Base-by-base conservation (phyloP, 2,888 invertebrate genomes). In the Apamea sordens region DNA sequence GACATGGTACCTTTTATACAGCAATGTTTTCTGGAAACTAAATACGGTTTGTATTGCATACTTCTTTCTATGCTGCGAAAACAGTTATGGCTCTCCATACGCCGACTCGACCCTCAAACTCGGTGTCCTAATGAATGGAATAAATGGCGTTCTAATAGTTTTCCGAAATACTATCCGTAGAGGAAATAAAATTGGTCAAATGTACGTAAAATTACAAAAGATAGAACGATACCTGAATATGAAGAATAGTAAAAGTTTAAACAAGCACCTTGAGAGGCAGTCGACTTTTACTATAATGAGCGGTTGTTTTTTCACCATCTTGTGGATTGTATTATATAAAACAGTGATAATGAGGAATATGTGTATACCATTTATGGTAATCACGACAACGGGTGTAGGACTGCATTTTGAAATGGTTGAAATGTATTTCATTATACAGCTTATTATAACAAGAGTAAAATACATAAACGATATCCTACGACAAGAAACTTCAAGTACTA, bases 191-290 rank as follows among this genome's bases (percentile, higher is more conserved):
- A 88, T 89, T 75, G 91, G 93, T 71, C 90, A 93, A 81, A 84
- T 95, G 11, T 95, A 93, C 76, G 94, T 95, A 0, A 95, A 94
- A 74, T 83, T 95, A 53, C 95, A 95, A 83, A 94, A 90, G 87
- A 90, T 95, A 50, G 94, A 95, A 77, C 90, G 93, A 18, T 83
- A 81, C 41, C 73, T 95, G 3, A 90, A 91, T 72, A 91, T 92
- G 83, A 89, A 84, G 8, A 86, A 91, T 72, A 74, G 82, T n/a
- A 90, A 82, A 72, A 76, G 72, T 47, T 50, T 83, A 0, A 95
- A 95, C 82, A 86, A 87, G 53, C 83, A 82, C 13, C 82, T 92
- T n/a, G 84, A 82, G 28, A 79, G 75, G 2, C 5, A 84, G 2
- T 88, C 90, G 0, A 50, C 47, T n/a, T 15, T 68, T 41, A 53